Evolutionary conservation across 2,888 invertebrate species (phyloP), one percentile per base, ranked within the genome.

Genomic region (Parnassius orleans): DNA sequence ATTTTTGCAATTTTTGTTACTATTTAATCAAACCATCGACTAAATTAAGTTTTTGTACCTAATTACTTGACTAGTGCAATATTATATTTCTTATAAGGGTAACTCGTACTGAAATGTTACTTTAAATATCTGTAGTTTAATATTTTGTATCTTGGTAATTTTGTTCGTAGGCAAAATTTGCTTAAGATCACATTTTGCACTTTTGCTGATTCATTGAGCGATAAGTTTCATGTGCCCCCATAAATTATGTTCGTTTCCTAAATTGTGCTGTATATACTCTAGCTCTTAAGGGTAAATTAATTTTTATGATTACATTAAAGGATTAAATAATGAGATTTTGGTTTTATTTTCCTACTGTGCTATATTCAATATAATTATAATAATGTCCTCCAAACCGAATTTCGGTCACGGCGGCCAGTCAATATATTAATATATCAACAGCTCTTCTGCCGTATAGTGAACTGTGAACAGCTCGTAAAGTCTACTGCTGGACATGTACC

Each of bases 31-130:
- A 80, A 91, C 90, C 90, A 91, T 85, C 90, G 90, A 90, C 80
- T 91, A 91, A 84, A 86, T 81, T 89, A 83, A 88, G 86, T 75
- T 72, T 79, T 78, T 78, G 82, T 86, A 89, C 82, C 78, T 88
- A 78, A 81, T 78, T 79, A 79, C 78, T 79, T 78, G 74, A 81
- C 83, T 89, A 87, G 91, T 91, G 91, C 91, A 91, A 91, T 91
- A 90, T 80, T 78, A 75, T 82, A 78, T 77, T 43, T 75, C 77
- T 67, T 68, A 64, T 78, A 79, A 78, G 76, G 51, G 61, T 66
- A 46, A 53, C 54, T 10, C 62, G 57, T 60, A 57, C 54, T 48
- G 24, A 65, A 60, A 60, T 61, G 59, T 66, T 61, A 62, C 57
- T 66, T 65, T 58, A 64, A 60, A 63, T 48, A 57, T 61, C 60